These are phyloP conservation scores for Callitettix versicolor DNA, from an alignment of 1,140 invertebrate species.

Conservation along the genomic window DNA sequence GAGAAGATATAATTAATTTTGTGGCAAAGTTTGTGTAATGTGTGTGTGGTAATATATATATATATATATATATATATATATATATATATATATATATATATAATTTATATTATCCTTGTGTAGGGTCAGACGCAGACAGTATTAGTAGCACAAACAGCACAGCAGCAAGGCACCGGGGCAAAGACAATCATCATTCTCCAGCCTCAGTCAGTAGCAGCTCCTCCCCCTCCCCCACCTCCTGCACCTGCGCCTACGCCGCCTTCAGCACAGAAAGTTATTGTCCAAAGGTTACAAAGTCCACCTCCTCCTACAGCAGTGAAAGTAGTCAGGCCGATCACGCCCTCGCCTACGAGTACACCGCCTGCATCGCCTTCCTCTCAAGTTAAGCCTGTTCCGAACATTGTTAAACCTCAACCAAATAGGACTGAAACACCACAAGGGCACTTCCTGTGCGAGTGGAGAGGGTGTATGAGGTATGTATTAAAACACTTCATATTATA, in stretches of 20 bases:
- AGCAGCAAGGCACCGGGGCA: constrained; percentile 47
- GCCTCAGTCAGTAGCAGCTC: constrained; percentile 37
- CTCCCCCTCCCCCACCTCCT: constrained; percentile 24
- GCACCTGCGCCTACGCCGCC: constrained; percentile 8
- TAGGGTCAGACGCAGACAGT: constrained; percentile 50
- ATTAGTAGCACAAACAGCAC: constrained; percentile 46
- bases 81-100: too few species aligned
- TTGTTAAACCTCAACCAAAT: constrained; percentile 24
- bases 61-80: too few species aligned
- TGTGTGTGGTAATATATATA: too few species aligned
- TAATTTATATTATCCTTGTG: too few species aligned
- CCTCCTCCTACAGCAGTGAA: constrained; percentile 27
- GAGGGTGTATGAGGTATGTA: constrained; percentile 67
- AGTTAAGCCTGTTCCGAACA: constrained; percentile 27
- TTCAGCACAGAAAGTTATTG: constrained; percentile 43
- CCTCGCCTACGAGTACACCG: constrained; percentile 2
- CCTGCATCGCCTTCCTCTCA: constrained; percentile 4
- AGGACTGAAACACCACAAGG: constrained; percentile 17
- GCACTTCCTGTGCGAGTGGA: constrained; percentile 79
- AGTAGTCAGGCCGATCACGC: constrained; percentile 25
- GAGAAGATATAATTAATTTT: too few species aligned
- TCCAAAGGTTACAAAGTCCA: constrained; percentile 36
- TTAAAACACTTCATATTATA: constrained; percentile 18
- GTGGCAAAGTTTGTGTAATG: too few species aligned
- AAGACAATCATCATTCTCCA: constrained; percentile 65